A percentile compares a stretch with the other conserved stretches of the same genome.
Evolutionary conservation across 2,113 vertebrate genomes (phyloP).

Genomic region (Manacus vitellinus): DNA sequence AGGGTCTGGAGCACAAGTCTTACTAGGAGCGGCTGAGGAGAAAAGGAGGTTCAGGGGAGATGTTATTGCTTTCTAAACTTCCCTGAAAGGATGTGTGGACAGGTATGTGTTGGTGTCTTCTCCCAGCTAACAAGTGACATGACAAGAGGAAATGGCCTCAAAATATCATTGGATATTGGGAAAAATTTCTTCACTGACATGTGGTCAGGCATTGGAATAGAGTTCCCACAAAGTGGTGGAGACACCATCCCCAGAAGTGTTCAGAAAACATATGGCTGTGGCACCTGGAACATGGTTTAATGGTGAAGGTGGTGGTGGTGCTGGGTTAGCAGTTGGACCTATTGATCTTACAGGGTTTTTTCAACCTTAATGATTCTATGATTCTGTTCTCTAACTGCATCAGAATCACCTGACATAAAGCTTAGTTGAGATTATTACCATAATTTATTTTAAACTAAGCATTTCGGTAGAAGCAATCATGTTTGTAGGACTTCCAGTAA

Average conservation of each 20-base stretch:
- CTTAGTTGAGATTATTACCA: not conserved
- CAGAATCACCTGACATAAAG: not conserved
- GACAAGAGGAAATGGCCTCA: not conserved
- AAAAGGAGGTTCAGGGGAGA: not conserved
- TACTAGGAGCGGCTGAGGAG: not conserved
- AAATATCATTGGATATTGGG: not conserved
- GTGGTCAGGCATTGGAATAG: not conserved
- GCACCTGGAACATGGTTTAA: not conserved
- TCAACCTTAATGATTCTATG: not conserved
- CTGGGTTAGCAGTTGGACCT: not conserved
- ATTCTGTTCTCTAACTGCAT: not conserved
- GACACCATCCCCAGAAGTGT: not conserved
- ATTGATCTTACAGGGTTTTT: not conserved
- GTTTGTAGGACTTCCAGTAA: not conserved
- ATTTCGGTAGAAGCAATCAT: not conserved
- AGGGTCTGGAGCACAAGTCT: not conserved
- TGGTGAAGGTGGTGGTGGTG: not conserved
- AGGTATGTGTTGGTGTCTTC: not conserved
- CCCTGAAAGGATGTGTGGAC: not conserved
- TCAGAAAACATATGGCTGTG: not conserved
- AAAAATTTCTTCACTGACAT: not conserved
- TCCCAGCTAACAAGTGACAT: not conserved
- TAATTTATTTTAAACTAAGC: not conserved
- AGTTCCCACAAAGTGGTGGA: not conserved
- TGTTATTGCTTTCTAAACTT: not conserved